Base-by-base conservation (phyloP, 1,140 invertebrate genomes). In the Epicauta chinensis region DNA sequence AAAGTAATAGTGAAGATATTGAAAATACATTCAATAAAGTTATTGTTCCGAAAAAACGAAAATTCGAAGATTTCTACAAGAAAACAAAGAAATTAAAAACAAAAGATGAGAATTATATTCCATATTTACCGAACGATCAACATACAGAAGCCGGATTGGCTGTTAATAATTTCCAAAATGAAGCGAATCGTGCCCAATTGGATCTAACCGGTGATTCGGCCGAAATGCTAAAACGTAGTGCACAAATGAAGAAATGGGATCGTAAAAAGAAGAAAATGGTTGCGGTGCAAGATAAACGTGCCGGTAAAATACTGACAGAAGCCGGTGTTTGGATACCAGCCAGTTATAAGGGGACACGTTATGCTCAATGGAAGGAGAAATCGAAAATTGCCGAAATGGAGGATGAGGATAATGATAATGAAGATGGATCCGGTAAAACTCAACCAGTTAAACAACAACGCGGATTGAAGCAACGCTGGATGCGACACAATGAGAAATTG, bases 271-370 rank as follows among this genome's bases (percentile, higher is more conserved):
- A 91, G 71, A 90, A 87, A 64, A 91, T 87, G 77, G 75, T 92
- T 7, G 70, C 70, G n/a, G 60, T 76, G 11, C 69, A 72, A 38
- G 76, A 84, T 65, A 65, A 72, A 1, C 82, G 82, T 54, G 71
- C 75, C 13, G 85, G 83, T 39, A 93, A 91, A 73, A 96, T 98
- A 56, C 85, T 84, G 56, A 97, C 95, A 2, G 96, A 99, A 73
- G 93, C 91, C 46, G 96, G 96, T 7, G 82, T 80, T 1, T 91
- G 91, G 83, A 94, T 99, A 60, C 83, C 93, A 2, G 92, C 94
- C 0, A 87, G 89, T 0, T 98, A 92, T 70, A 97, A 97, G 72
- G 87, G 88, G 40, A 86, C 93, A 55, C 76, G 86, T 54, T 98
- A 97, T 70, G 80, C 82, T 39, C 77, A 84, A 31, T 98, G 94